Percentiles rank a stretch among this genome's conserved stretches.
phyloP scores from a whole-genome alignment of 2,888 invertebrate species.

The Philereme transversata region DNA sequence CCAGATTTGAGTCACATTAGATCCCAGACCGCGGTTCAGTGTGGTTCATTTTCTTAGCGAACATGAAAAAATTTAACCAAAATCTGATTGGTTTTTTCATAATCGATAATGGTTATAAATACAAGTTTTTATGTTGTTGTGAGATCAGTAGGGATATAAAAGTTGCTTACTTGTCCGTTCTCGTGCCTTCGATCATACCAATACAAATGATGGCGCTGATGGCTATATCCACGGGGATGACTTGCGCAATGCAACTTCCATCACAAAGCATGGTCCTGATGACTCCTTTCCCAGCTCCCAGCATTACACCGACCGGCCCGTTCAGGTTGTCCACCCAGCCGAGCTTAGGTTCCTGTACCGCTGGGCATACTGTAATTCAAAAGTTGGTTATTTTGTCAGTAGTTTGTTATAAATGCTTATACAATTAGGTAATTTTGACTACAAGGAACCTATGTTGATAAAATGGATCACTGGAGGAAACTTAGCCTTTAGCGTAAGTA shows the following conservation, averaged over 20 bases:
- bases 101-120: too few species aligned
- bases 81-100: too few species aligned
- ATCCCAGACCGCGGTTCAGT: too few species aligned
- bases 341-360: constrained; percentile 87
- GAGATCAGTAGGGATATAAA: background rate
- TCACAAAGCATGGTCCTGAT: constrained; percentile 93
- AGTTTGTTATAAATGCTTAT: too few species aligned
- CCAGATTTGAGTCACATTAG: too few species aligned
- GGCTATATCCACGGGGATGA: constrained; percentile 91
- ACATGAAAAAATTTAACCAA: too few species aligned
- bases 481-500: too few species aligned
- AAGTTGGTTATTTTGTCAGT: background rate
- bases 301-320: constrained; percentile 93
- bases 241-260: constrained; percentile 86
- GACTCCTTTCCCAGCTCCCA: constrained; percentile 93
- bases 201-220: constrained; percentile 91
- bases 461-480: too few species aligned
- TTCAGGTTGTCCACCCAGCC: constrained; percentile 97
- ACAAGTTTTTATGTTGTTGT: background rate
- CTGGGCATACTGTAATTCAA: constrained; percentile 65
- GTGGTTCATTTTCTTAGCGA: too few species aligned
- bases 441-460: too few species aligned
- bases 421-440: too few species aligned
- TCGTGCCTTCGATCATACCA: constrained; percentile 85
- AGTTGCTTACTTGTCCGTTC: constrained; percentile 71